Evolutionary conservation across 2,113 vertebrate species (phyloP).

Genomic region (Myrmecophaga tridactyla): DNA sequence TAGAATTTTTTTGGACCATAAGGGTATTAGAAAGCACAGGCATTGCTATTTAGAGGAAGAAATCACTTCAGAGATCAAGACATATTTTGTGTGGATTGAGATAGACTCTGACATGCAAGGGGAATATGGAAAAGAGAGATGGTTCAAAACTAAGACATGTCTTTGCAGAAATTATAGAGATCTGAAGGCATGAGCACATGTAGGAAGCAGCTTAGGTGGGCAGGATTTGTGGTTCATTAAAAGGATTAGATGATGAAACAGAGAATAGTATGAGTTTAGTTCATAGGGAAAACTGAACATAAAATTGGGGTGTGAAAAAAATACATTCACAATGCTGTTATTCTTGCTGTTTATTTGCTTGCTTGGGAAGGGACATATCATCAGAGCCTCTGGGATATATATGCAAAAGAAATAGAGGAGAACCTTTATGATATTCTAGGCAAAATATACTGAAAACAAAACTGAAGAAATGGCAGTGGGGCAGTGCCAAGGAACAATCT

Average conservation of each 20-base stretch:
- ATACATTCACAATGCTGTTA: background rate
- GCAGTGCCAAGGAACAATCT: background rate
- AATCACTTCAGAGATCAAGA: background rate
- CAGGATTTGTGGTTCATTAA: background rate
- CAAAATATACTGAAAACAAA: background rate
- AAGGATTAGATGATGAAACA: background rate
- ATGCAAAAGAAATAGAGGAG: background rate
- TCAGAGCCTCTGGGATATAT: background rate
- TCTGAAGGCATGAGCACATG: background rate
- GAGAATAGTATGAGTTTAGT: background rate
- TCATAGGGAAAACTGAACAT: constrained; percentile 39
- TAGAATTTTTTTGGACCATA: background rate
- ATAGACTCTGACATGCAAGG: background rate
- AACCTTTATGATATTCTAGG: background rate
- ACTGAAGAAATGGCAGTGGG: background rate
- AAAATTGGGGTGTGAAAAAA: background rate
- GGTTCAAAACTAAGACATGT: background rate
- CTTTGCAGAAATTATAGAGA: background rate
- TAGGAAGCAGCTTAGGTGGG: background rate
- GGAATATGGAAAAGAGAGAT: background rate
- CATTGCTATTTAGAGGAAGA: background rate
- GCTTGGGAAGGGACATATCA: background rate
- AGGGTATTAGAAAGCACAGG: background rate
- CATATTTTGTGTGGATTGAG: background rate
- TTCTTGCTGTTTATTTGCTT: background rate